These are phyloP conservation scores for Pseudomyrmex cubaensis DNA, from an alignment of 1,140 invertebrate genomes.

Conservation along the genomic window DNA sequence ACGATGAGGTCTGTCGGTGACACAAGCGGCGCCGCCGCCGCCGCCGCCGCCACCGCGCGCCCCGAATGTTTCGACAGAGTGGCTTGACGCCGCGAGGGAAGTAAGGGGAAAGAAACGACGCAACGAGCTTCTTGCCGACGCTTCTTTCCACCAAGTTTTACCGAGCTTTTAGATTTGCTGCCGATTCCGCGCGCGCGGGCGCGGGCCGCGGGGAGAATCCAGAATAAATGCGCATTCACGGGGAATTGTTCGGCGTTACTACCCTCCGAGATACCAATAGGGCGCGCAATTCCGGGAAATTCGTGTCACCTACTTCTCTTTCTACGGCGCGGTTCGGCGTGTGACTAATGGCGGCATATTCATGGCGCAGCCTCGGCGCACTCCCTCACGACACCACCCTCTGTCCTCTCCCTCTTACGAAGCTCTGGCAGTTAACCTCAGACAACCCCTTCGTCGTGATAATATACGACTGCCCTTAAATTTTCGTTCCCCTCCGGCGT, in stretches of 20 bases:
- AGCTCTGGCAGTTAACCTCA: constrained; percentile 77
- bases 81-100: constrained; percentile 26
- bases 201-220: constrained; percentile 24
- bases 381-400: constrained; percentile 31
- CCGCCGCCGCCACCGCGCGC: constrained; percentile 51
- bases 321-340: constrained; percentile 72
- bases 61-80: constrained; percentile 72
- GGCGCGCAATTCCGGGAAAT: constrained; percentile 73
- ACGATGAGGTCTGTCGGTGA: constrained; percentile 81
- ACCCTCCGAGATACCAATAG: constrained; percentile 72
- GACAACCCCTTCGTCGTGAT: constrained; percentile 73
- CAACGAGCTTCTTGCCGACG: constrained; percentile 50
- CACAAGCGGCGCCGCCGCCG: constrained; percentile 65
- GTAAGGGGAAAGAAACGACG: background rate
- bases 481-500: constrained; percentile 69
- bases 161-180: constrained; percentile 49
- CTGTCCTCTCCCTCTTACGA: constrained; percentile 62
- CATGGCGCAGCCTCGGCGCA: constrained; percentile 67
- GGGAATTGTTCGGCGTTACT: constrained; percentile 73
- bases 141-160: constrained; percentile 60
- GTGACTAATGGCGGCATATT: constrained; percentile 77
- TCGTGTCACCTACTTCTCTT: constrained; percentile 76
- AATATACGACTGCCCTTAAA: constrained; percentile 76
- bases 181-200: constrained; percentile 8
- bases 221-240: constrained; percentile 73